Base-by-base conservation (phyloP, 1,140 invertebrate species). In the Lepidurus couesii region DNA sequence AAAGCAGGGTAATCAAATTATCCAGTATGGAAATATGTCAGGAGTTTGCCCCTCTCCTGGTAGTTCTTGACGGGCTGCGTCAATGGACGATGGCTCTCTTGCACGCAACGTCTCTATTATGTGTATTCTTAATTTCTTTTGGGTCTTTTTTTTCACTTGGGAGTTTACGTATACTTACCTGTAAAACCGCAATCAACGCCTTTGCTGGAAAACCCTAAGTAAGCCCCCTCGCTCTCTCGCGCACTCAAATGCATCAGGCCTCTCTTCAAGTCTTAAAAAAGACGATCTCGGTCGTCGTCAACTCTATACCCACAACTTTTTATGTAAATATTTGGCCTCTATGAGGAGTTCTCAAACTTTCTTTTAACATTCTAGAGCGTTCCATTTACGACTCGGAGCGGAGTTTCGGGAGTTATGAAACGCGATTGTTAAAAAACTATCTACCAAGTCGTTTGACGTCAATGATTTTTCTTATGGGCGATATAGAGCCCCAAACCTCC, bases 101-200 rank as follows among this genome's bases (percentile, higher is more conserved):
- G 53, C 53, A 65, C 53, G 53, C 53, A 65, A 65, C 9, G 3
- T 65, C 53, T 65, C 53, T 1, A 0, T 65, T n/a, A 65, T n/a
- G 53, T 65, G 21, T 65, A n/a, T 9, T 65, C 21, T 65, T n/a
- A 65, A 65, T 21, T 65, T 65, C 53, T 21, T 65, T 65, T 16
- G 16, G n/a, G 53, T 13, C 21, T 21, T 65, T 65, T 65, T 65
- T 65, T 65, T 65, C 53, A 65, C 53, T 21, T 21, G 53, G 3
- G 53, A 65, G 53, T 65, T 34, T 65, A 65, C 16, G 53, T 21
- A 65, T 13, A 65, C 53, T 65, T 65, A 65, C 53, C 53, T 65
- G 53, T 65, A 65, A 65, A 65, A 65, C 53, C 53, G 13, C 53
- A 65, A 65, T 65, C 53, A 65, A 65, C 53, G 53, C 53, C 53